A percentile compares a stretch with the other conserved stretches of the same genome.
These are phyloP conservation scores for Natator depressus DNA, from an alignment of 2,113 vertebrate genomes.

Conservation along the genomic window DNA sequence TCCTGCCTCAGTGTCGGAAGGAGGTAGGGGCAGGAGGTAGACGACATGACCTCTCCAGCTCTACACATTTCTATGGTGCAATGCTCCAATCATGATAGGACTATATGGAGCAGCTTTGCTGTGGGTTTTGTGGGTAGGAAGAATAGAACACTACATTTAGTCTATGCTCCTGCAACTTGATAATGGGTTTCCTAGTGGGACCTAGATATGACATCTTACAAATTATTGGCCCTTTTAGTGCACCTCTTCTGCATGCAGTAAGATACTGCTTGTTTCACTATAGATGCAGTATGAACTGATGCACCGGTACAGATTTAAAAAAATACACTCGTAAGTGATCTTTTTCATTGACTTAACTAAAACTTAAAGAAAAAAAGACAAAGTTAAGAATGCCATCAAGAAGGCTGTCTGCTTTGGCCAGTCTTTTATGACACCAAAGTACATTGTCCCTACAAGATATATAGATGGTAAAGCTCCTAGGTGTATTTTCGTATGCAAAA, in stretches of 20 bases:
- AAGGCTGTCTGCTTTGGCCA: background rate
- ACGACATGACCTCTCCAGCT: background rate
- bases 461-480: background rate
- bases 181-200: background rate
- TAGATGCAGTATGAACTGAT: background rate
- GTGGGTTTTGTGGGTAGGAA: background rate
- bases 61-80: background rate
- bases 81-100: background rate
- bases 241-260: background rate
- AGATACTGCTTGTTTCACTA: background rate
- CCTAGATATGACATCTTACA: background rate
- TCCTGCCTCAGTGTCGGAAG: too few relatives aligned
- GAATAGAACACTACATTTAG: background rate
- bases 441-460: background rate
- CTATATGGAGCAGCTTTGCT: background rate
- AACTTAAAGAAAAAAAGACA: background rate
- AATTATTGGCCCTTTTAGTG: background rate
- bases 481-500: constrained; percentile 23
- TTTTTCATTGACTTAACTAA: background rate
- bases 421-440: background rate
- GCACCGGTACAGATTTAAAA: background rate
- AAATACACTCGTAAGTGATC: background rate
- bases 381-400: background rate
- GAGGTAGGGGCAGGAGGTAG: background rate
- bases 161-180: background rate